Evolutionary conservation across 2,888 invertebrate species (phyloP), one percentile per base, ranked within the genome.

Genomic region (Tubulanus polymorphus): DNA sequence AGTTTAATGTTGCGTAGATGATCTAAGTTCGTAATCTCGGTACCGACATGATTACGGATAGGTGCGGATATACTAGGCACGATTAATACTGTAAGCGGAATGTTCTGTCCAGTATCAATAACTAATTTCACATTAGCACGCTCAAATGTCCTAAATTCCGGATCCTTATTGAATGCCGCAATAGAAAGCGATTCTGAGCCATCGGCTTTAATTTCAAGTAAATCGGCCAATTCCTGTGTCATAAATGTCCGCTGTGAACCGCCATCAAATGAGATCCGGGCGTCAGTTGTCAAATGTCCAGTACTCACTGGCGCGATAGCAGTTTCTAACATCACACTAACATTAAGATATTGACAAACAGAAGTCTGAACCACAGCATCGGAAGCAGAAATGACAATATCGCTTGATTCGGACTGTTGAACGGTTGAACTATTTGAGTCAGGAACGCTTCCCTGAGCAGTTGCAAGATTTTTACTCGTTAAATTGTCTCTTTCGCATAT

Each of bases 11-110:
- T 46, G 10, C 37, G 53, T 10, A 59, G 51, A 32, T 62, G 49
- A 1, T 35, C 30, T 20, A 57, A 27, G 12, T 35, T 28, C 10
- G 32, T 28, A 1, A 51, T 37, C 10, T 37, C 30, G 5, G 20
- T 30, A 3, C 27, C 45, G 8, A 49, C 10, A 18, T 26, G 49
- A 3, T 25, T 25, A 8, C 20, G 46, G 10, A 61, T 37, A n/a
- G 60, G 59, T 6, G 51, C 51, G 10, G 63, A 52, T 8, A 61
- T 63, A 3, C 53, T 37, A 1, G 60, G 59, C 3, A 57, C 56
- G 12, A 62, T 52, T 6, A 62, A 45, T 5, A 59, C 55, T 10
- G 60, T 46, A 8, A 63, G 41, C 2, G 53, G 35, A 12, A 62
- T 59, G 10, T 23, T 50, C n/a, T 41, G 18, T 29, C 37, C 29